Base-by-base conservation (phyloP, 2,888 invertebrate genomes). In the Chaetogeoica ovagalla region DNA sequence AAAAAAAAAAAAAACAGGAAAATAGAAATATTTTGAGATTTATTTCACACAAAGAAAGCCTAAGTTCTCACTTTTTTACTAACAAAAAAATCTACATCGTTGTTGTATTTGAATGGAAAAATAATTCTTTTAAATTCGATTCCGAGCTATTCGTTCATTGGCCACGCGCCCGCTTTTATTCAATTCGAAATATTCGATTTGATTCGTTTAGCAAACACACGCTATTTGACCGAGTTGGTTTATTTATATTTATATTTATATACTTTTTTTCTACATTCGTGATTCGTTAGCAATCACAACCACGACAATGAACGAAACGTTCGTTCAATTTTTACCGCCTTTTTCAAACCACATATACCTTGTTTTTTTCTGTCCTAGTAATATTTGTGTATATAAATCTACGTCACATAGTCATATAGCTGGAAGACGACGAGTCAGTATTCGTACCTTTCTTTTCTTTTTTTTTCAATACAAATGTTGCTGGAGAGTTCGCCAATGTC, bases 271-370 rank as follows among this genome's bases (percentile, higher is more conserved):
- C 23, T 37, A 19, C 23, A 19, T 6, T 43, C 59, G n/a, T 52
- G 23, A 79, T 79, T 79, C 71, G 79, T 79, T 79, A 79, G 79
- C 39, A 71, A 69, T 79, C 69, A 63, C 55, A 21, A 63, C 55
- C 37, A 55, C 37, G 52, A 68, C 68, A 62, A 69, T 62, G 52
- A 75, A 69, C 23, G 52, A 52, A 62, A 70, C 63, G 23, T 57
- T 9, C 63, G 71, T 71, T 63, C 62, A 43, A 19, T 68, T 37
- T 55, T 62, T 52, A n/a, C 62, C 37, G 59, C 21, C 48, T 65
- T 21, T 74, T 65, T 1, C 30, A 9, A 69, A 69, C 77, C 68
- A 59, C 21, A 52, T 68, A 59, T 52, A 21, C 55, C 19, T 72
- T 72, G 43, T 71, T 71, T 59, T 43, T 7, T 21, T 9, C 15